Evolutionary conservation across 2,113 vertebrate species (phyloP).

Genomic region (Hepsetus odoe): DNA sequence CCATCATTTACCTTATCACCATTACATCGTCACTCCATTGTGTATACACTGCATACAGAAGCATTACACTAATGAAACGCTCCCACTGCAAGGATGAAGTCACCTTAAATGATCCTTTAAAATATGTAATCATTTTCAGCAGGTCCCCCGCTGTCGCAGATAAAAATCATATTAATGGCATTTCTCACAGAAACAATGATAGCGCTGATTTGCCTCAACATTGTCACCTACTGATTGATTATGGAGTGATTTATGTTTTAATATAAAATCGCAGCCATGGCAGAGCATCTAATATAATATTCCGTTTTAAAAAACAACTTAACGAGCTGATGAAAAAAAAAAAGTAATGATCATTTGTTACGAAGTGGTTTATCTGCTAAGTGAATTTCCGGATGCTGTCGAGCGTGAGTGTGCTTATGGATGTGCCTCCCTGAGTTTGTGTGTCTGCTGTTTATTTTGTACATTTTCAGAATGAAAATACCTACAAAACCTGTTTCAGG

Average conservation of each 20-base stretch:
- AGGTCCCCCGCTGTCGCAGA: conserved; percentile 39
- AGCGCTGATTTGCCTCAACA: conserved; percentile 65
- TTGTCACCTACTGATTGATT: conserved; percentile 74
- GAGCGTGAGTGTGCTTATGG: conserved; percentile 3
- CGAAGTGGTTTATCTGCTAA: conserved; percentile 71
- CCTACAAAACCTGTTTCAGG: too few relatives aligned
- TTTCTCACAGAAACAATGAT: conserved; percentile 60
- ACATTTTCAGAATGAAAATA: too few relatives aligned
- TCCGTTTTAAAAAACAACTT: conserved; percentile 67
- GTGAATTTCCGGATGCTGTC: conserved; percentile 68
- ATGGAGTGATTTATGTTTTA: conserved; percentile 73
- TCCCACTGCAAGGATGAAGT: conserved; percentile 32
- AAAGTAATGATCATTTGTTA: conserved; percentile 68
- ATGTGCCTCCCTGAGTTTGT: conserved; percentile 13
- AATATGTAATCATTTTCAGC: conserved; percentile 32
- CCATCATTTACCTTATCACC: conserved; percentile 19
- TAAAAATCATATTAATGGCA: conserved; percentile 57
- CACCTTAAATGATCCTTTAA: conserved; percentile 49
- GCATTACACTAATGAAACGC: conserved; percentile 1
- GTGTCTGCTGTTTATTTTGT: conserved; percentile 50
- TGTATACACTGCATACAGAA: not conserved
- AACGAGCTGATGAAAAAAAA: conserved; percentile 61
- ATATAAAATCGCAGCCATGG: conserved; percentile 54
- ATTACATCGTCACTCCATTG: not conserved
- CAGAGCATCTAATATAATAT: conserved; percentile 49